Evolutionary conservation across 2,113 vertebrate species (phyloP), one percentile per base, ranked within the genome.

Genomic region (Phodopus roborovskii): DNA sequence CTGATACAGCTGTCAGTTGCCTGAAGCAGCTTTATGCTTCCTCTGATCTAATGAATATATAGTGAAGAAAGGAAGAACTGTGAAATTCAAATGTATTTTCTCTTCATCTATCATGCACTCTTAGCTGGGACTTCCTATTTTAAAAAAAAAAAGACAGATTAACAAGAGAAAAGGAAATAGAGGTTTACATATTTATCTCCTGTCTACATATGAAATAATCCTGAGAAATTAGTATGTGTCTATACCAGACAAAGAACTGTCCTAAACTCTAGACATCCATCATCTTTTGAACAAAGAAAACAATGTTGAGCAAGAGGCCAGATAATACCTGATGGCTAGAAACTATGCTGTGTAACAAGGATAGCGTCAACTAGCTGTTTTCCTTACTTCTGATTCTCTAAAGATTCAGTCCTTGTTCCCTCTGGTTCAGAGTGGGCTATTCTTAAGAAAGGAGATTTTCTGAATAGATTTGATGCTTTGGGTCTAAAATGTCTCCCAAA

Each of bases 21-120:
- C 93, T 91, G 53, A 97, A 89, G 89, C 58, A 92, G 73, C n/a
- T 87, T 48, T 75, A 26, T 53, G 33, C 42, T 89, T 92, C 66
- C 50, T 93, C 70, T 92, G 73, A 96, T 89, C 15, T 30, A 92
- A 17, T 30, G 56, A 92, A 86, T 74, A 39, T 22, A 84, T 17
- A 93, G 22, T 6, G 26, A 94, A 91, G 28, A 60, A 17, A 71
- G 56, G 39, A 84, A 20, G 39, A 5, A 36, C 24, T 15, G 36
- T 50, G n/a, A 75, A 30, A 78, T 24, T 33, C 74, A 84, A 84
- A 22, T 89, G 19, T 36, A n/a, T 53, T 78, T 64, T 62, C 26
- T 71, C 48, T 53, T 74, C 20, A 50, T 19, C 33, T 5, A 22
- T 78, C 10, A 70, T 78, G 62, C 77, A 42, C 48, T 85, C 53